These are phyloP conservation scores for Cygnus olor DNA, from an alignment of 2,797 vertebrate genomes.

Conservation along the genomic window DNA sequence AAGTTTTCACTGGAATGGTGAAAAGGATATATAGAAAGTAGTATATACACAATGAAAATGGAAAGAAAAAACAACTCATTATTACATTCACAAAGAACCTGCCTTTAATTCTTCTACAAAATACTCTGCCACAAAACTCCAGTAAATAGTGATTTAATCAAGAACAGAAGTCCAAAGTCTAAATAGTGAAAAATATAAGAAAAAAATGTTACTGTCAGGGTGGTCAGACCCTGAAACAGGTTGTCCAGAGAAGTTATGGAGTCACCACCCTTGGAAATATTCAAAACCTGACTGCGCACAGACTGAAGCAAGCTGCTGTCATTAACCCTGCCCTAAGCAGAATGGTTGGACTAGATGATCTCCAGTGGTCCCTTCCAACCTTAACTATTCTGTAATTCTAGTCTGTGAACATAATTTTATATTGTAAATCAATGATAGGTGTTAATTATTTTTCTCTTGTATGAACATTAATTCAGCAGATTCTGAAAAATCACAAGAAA, in stretches of 20 bases:
- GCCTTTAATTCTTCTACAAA: neutral
- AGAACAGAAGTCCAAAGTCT: neutral
- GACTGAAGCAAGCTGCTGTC: neutral
- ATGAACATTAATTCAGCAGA: neutral
- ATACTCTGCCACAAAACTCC: neutral
- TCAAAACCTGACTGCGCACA: neutral
- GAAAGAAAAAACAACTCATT: neutral
- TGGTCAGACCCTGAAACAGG: neutral
- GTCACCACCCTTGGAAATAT: neutral
- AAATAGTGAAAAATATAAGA: neutral
- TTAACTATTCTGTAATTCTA: neutral
- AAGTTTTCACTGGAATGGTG: neutral
- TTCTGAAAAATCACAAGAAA: neutral
- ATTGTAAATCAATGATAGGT: neutral
- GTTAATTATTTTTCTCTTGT: neutral
- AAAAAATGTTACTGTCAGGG: neutral
- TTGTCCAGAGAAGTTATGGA: neutral
- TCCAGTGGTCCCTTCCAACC: neutral
- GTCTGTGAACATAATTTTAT: neutral
- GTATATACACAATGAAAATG: neutral
- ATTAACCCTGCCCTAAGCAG: neutral
- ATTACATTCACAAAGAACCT: neutral
- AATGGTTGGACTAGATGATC: neutral
- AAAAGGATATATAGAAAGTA: neutral
- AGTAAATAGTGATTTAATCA: neutral